phyloP scores from a whole-genome alignment of 2,888 invertebrate species.

The Melanophora roralis region DNA sequence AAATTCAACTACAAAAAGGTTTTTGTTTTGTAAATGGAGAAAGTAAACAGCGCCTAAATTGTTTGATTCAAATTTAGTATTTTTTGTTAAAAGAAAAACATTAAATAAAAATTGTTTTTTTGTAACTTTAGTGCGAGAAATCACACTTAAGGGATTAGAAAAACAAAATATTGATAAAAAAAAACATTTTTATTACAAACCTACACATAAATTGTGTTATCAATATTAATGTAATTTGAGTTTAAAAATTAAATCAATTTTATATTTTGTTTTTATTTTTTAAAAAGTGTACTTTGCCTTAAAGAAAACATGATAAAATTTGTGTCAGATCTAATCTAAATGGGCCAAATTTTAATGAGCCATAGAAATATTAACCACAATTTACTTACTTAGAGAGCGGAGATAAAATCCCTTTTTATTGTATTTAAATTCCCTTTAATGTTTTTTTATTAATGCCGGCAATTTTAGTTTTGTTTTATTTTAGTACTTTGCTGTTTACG shows the following conservation, averaged over 20 bases:
- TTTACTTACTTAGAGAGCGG: not conserved
- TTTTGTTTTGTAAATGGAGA: not conserved
- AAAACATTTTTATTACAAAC: not conserved
- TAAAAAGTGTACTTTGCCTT: too few relatives aligned
- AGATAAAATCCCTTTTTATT: not conserved
- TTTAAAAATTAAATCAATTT: too few relatives aligned
- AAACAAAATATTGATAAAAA: not conserved
- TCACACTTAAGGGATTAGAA: not conserved
- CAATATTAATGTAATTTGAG: too few relatives aligned
- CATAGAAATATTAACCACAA: not conserved
- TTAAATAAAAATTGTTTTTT: not conserved
- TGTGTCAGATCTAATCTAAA: not conserved
- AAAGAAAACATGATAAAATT: not conserved
- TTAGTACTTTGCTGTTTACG: not conserved
- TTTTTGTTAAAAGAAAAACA: not conserved
- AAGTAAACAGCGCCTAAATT: not conserved
- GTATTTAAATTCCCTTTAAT: not conserved
- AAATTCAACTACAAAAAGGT: not conserved
- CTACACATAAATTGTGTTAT: too few relatives aligned
- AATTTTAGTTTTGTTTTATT: not conserved
- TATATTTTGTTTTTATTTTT: too few relatives aligned
- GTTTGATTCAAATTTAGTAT: slow-evolving; percentile 15
- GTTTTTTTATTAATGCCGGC: not conserved
- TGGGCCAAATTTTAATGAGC: not conserved
- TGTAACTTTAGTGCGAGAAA: not conserved